A percentile compares a stretch with the other conserved stretches of the same genome.
Evolutionary conservation across 2,888 invertebrate species (phyloP).

Genomic region (Sympetrum striolatum): DNA sequence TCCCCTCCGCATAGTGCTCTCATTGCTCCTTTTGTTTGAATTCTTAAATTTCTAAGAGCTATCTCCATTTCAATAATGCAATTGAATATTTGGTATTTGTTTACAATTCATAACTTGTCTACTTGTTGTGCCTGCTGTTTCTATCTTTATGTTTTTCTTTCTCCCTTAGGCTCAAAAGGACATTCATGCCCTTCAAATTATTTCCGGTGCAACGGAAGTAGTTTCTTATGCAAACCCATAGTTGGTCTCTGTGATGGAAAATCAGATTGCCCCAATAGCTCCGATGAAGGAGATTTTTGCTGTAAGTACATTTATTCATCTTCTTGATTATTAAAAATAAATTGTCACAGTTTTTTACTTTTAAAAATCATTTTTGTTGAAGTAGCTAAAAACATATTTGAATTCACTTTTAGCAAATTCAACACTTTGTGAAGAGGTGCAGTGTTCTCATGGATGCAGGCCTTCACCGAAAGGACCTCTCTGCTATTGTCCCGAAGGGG

Average conservation of each 20-base stretch:
- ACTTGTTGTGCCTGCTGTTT: too few relatives aligned
- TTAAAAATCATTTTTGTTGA: slow-evolving; percentile 5
- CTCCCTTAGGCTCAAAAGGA: slow-evolving; percentile 64
- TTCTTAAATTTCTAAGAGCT: too few relatives aligned
- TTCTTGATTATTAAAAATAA: too few relatives aligned
- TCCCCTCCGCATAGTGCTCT: too few relatives aligned
- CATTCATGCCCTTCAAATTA: slow-evolving; percentile 72
- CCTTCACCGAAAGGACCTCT: slow-evolving; percentile 73
- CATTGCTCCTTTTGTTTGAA: too few relatives aligned
- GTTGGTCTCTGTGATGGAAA: slow-evolving; percentile 72
- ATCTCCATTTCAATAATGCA: too few relatives aligned
- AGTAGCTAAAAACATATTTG: not conserved
- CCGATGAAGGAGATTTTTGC: slow-evolving; percentile 77
- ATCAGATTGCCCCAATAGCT: slow-evolving; percentile 71
- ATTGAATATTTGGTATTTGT: too few relatives aligned
- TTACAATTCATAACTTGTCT: too few relatives aligned
- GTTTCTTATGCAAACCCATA: slow-evolving; percentile 66
- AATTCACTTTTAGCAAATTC: slow-evolving; percentile 56
- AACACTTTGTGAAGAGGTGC: slow-evolving; percentile 62
- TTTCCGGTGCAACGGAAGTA: slow-evolving; percentile 69
- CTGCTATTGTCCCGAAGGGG: slow-evolving; percentile 78
- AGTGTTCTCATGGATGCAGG: slow-evolving; percentile 73
- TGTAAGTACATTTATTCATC: slow-evolving; percentile 57
- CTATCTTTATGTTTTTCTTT: not conserved
- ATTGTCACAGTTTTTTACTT: slow-evolving; percentile 3